Evolutionary conservation across 2,888 invertebrate genomes (phyloP).

Genomic region (Geotrupes spiniger): DNA sequence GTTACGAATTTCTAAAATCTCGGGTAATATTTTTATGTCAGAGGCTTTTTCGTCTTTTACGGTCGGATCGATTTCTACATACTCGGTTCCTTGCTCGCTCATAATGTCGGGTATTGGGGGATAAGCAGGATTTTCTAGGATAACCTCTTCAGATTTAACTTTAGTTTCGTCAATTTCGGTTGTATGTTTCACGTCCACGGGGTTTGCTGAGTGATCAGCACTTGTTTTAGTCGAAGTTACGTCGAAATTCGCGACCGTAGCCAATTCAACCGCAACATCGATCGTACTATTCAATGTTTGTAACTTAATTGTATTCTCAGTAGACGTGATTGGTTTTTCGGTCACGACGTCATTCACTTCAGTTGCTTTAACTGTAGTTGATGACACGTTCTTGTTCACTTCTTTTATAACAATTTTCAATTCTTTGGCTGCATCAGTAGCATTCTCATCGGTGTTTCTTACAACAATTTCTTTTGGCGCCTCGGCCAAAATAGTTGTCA

Average conservation of each 20-base stretch:
- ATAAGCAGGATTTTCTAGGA: constrained; percentile 52
- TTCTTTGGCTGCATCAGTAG: neutral
- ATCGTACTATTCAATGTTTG: constrained; percentile 16
- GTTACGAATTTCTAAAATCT: constrained; percentile 37
- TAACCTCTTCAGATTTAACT: constrained; percentile 16
- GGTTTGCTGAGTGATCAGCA: constrained; percentile 9
- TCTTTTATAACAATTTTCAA: no score
- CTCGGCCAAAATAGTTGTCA: neutral
- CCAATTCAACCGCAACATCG: constrained; percentile 21
- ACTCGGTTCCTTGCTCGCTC: constrained; percentile 37
- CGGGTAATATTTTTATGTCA: constrained; percentile 39
- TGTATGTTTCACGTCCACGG: constrained; percentile 1
- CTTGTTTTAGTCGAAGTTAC: constrained; percentile 15
- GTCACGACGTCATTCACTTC: constrained; percentile 8
- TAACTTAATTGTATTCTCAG: neutral
- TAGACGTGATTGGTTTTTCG: neutral
- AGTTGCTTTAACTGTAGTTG: no score
- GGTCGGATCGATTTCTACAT: neutral
- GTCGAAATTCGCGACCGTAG: constrained; percentile 13
- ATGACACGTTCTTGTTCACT: no score
- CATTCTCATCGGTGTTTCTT: neutral
- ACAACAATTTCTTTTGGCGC: neutral
- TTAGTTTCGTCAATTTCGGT: constrained; percentile 12
- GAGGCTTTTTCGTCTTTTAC: neutral
- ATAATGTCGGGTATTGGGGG: constrained; percentile 55